Conservation (phyloP, 2,797 vertebrate species). For the Poecile montanus region DNA sequence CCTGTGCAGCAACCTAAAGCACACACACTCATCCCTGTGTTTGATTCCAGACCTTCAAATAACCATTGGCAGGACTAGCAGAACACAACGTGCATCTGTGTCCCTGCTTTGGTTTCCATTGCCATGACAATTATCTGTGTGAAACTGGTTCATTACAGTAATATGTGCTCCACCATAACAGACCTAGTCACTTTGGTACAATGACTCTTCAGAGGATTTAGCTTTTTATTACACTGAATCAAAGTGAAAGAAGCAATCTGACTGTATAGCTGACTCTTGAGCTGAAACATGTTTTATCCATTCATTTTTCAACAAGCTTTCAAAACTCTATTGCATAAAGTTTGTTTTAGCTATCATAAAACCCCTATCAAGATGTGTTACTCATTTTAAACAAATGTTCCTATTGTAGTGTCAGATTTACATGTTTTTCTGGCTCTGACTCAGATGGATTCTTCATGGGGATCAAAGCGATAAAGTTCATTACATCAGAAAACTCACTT, state of each 20-base stretch:
- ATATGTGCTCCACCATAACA: conserved; percentile 8
- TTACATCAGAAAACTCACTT: conserved; percentile 46
- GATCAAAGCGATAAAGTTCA: conserved; percentile 60
- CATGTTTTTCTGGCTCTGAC: conserved; percentile 45
- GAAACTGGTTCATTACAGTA: not conserved
- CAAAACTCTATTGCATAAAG: conserved; percentile 22
- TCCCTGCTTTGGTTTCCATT: conserved; percentile 2
- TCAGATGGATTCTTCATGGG: conserved; percentile 44
- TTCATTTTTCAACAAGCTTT: conserved; percentile 45
- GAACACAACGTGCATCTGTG: not conserved
- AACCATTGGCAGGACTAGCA: not conserved
- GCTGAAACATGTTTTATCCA: conserved; percentile 56
- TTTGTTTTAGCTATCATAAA: conserved; percentile 61
- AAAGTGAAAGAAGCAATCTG: conserved; percentile 23
- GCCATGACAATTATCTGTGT: not conserved
- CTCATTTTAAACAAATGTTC: conserved; percentile 63
- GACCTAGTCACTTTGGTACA: not conserved
- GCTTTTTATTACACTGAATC: conserved; percentile 25
- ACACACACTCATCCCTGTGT: not conserved
- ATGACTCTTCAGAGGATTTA: conserved; percentile 27
- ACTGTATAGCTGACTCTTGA: conserved; percentile 1
- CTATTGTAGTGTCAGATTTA: conserved; percentile 46
- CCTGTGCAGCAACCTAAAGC: not conserved
- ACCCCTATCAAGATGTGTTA: conserved; percentile 8
- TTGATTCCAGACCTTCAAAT: conserved; percentile 26